These are phyloP conservation scores for Physella acuta DNA, from an alignment of 1,140 invertebrate genomes.

Conservation along the genomic window DNA sequence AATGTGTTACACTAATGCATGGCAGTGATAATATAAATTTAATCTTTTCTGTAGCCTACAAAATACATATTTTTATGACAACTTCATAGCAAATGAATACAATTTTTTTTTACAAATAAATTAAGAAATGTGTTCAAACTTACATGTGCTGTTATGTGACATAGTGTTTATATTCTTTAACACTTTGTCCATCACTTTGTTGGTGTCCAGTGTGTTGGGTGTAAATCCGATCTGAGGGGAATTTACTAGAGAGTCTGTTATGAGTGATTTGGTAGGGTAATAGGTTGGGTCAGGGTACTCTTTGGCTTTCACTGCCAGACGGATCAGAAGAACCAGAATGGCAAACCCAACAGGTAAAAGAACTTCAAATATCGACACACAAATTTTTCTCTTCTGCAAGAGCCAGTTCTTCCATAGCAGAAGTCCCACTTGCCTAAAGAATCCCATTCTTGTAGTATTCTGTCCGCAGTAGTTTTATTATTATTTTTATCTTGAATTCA, in stretches of 20 bases:
- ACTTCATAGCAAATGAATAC: neutral
- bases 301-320: constrained; percentile 30
- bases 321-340: constrained; percentile 41
- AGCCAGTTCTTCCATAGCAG: constrained; percentile 56
- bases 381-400: constrained; percentile 41
- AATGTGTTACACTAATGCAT: neutral
- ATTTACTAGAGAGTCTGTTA: neutral
- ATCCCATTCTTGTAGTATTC: constrained; percentile 26
- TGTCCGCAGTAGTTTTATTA: too few species aligned
- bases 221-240: constrained; percentile 21
- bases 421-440: constrained; percentile 38
- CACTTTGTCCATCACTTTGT: constrained; percentile 25
- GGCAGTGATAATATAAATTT: neutral
- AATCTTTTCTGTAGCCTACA: neutral
- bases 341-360: constrained; percentile 47
- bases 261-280: too few species aligned
- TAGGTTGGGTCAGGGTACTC: constrained; percentile 18
- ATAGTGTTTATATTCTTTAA: neutral
- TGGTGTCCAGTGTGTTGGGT: constrained; percentile 22
- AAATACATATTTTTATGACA: neutral
- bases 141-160: neutral
- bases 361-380: constrained; percentile 48
- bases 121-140: neutral
- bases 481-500: too few species aligned
- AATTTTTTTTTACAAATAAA: neutral